Evolutionary conservation across 2,113 vertebrate species (phyloP), one percentile per base, ranked within the genome.

Genomic region (Irena cyanogastra): DNA sequence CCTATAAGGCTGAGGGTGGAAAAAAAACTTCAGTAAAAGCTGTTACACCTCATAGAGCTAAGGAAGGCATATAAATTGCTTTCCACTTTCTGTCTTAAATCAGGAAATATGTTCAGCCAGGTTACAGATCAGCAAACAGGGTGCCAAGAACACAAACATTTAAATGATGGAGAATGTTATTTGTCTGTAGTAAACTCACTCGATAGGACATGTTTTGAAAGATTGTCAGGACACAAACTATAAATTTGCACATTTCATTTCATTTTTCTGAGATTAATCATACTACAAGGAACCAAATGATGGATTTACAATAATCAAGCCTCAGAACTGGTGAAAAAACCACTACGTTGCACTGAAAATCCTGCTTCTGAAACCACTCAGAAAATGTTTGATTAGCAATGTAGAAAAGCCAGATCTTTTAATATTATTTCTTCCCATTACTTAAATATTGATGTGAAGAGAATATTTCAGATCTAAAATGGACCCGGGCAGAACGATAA

Each of bases 71-170:
- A 94, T 68, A 91, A 95, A 95, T 93, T 85, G 89, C 84, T 78
- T 93, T 83, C 84, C 56, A 70, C 79, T 83, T 95, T 91, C 87
- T 83, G 66, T 91, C 87, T 95, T 59, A 50, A 66, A 85, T 54
- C 82, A 90, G 87, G 86, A 97, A 91, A 94, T 95, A 93, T 33
- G 52, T 80, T 90, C 91, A 95, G 59, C 39, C 71, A 90, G 85
- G 93, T 79, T 95, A 97, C 33, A 93, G 89, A 93, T 79, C 89
- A 95, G 91, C 87, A 94, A 94, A 78, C 94, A 82, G 83, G 42
- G 50, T 95, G 96, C 94, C 94, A 96, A 76, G 86, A 96, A 74
- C 44, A 79, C 87, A 85, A 84, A 87, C 87, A 89, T 94, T 94
- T 90, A 95, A 83, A 93, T 91, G 96, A 94, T 94, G 78, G 83